These are phyloP conservation scores for Uromys caudimaculatus DNA, from an alignment of 2,797 vertebrate species.

Conservation along the genomic window DNA sequence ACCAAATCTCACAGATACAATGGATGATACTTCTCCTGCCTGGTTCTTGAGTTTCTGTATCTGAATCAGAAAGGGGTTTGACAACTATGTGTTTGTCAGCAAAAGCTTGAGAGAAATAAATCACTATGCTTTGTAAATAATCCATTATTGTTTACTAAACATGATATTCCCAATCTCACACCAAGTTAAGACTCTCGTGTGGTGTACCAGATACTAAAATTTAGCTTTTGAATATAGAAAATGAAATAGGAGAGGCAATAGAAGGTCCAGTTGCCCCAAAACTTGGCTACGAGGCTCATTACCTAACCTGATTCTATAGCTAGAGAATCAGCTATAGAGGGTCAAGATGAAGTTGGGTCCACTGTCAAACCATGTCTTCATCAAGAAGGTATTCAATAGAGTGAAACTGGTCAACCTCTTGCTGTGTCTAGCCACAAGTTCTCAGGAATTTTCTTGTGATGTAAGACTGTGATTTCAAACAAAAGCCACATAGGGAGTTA, in stretches of 20 bases:
- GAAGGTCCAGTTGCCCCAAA: neutral
- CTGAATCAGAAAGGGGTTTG: constrained; percentile 9
- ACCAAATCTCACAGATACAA: neutral
- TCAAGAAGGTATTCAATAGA: neutral
- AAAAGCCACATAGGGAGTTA: neutral
- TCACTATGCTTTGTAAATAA: constrained; percentile 40
- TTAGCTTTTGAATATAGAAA: constrained; percentile 27
- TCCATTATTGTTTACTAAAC: constrained; percentile 37
- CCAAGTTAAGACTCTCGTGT: constrained; percentile 24
- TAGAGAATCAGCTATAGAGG: neutral
- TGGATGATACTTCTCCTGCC: neutral
- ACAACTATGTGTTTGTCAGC: neutral
- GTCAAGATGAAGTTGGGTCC: neutral
- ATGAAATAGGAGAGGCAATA: neutral
- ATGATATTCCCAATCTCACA: constrained; percentile 57
- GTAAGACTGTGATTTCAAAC: constrained; percentile 31
- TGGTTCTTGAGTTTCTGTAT: constrained; percentile 1
- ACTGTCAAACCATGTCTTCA: neutral
- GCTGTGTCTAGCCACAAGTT: neutral
- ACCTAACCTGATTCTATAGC: neutral
- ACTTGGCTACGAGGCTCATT: neutral
- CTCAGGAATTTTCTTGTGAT: neutral
- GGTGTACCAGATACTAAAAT: neutral
- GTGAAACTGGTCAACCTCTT: neutral
- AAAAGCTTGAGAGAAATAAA: neutral